phyloP scores from a whole-genome alignment of 1,140 invertebrate species.

The Radopholus similis region DNA sequence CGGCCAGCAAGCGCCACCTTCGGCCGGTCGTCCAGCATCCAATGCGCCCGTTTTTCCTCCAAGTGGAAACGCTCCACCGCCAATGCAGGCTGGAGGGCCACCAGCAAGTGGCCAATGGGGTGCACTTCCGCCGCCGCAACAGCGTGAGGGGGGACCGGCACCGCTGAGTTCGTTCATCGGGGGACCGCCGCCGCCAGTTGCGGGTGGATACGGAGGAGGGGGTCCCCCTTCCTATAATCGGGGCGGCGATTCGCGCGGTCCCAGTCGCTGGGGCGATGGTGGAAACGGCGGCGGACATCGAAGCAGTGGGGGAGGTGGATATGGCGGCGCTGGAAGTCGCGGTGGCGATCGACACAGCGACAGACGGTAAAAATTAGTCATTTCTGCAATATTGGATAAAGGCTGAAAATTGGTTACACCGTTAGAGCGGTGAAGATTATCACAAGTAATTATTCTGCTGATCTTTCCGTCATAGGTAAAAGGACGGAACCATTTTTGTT shows the following conservation, averaged over 20 bases:
- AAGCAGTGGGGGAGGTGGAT: no score
- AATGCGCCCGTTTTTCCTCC: constrained; percentile 19
- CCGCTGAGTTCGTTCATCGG: constrained; percentile 15
- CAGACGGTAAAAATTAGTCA: background rate
- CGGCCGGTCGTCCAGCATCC: background rate
- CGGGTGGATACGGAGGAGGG: background rate
- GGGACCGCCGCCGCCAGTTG: constrained; percentile 9
- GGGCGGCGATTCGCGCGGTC: constrained; percentile 2
- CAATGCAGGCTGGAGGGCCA: background rate
- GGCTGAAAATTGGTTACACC: no score
- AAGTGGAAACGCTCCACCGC: constrained; percentile 1
- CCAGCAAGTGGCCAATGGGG: constrained; percentile 4
- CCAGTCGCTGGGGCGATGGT: constrained; percentile 5
- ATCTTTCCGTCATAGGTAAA: no score
- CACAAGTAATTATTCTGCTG: no score
- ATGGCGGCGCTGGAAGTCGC: no score
- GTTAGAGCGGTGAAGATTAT: no score
- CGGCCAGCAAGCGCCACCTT: background rate
- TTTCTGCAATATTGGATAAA: no score
- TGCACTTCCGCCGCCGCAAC: background rate
- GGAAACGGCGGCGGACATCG: background rate
- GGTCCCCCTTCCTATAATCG: no score
- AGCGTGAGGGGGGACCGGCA: background rate
- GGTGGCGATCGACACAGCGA: background rate
- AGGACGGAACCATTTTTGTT: no score